Conservation (phyloP, 2,888 invertebrate genomes). For the Palloptera scutellata region DNA sequence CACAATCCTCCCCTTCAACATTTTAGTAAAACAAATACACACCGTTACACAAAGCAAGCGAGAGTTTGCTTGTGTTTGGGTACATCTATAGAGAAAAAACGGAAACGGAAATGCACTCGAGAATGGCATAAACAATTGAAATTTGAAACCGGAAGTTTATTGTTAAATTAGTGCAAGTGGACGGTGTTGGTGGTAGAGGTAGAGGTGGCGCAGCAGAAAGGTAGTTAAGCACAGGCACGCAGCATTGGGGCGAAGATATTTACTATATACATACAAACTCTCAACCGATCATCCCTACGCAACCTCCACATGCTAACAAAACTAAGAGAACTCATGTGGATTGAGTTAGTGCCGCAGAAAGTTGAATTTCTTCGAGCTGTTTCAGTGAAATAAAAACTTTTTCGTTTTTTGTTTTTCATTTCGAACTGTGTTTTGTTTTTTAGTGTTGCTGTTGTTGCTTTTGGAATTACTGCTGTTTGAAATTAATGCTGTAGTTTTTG, state of each 20-base stretch:
- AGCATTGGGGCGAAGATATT: no score
- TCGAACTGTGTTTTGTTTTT: neutral
- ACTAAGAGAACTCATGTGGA: neutral
- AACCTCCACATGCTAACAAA: no score
- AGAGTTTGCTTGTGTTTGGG: neutral
- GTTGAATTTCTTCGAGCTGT: conserved; percentile 32
- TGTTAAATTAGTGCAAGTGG: conserved; percentile 1
- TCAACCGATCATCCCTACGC: no score
- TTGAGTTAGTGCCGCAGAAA: neutral
- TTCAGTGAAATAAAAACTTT: conserved; percentile 34
- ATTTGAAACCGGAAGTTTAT: conserved; percentile 1
- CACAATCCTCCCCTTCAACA: no score
- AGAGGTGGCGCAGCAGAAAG: neutral
- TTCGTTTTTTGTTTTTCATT: neutral
- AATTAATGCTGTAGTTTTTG: no score
- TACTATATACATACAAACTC: no score
- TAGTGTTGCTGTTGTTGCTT: neutral
- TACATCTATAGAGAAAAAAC: neutral
- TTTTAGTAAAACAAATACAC: conserved; percentile 11
- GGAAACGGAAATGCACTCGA: neutral
- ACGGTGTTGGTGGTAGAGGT: neutral
- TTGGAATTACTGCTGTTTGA: no score
- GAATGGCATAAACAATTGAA: conserved; percentile 7
- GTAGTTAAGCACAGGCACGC: no score
- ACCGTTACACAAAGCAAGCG: conserved; percentile 5